Percentiles rank a stretch among this genome's conserved stretches.
phyloP scores from a whole-genome alignment of 2,797 vertebrate genomes.

The Hoplostethus atlanticus region DNA sequence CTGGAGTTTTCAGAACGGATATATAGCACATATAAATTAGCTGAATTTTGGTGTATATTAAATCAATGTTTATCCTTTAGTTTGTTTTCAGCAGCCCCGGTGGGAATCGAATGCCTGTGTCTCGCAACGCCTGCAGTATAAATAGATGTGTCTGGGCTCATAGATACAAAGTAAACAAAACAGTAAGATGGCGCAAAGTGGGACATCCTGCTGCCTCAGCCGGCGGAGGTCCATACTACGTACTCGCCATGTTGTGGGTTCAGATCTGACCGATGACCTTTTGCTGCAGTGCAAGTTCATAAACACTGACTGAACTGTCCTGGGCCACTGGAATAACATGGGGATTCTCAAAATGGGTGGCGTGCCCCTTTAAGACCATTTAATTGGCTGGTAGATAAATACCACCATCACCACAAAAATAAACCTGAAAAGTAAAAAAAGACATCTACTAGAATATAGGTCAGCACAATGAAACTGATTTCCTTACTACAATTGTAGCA shows the following conservation, averaged over 20 bases:
- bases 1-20: too few species aligned
- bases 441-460: too few species aligned
- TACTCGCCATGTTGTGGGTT: slow-evolving; percentile 29
- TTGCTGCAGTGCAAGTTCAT: slow-evolving; percentile 7
- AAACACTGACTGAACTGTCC: too few species aligned
- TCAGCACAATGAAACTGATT: too few species aligned
- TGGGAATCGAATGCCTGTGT: slow-evolving; percentile 6
- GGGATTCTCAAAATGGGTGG: too few species aligned
- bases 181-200: slow-evolving; percentile 48
- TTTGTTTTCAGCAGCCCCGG: slow-evolving; percentile 20
- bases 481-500: too few species aligned
- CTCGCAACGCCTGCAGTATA: slow-evolving; percentile 55
- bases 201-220: slow-evolving; percentile 60
- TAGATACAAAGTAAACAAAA: slow-evolving; percentile 79
- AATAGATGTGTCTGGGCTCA: slow-evolving; percentile 70
- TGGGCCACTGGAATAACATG: too few species aligned
- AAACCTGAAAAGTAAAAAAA: too few species aligned
- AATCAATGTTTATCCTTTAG: slow-evolving; percentile 13
- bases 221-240: slow-evolving; percentile 19
- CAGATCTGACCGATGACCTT: slow-evolving; percentile 64
- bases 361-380: too few species aligned
- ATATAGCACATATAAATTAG: background rate
- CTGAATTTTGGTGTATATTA: background rate
- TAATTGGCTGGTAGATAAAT: too few species aligned
- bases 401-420: too few species aligned